Conservation (phyloP, 2,797 vertebrate genomes). For the Phaenicophaeus curvirostris region DNA sequence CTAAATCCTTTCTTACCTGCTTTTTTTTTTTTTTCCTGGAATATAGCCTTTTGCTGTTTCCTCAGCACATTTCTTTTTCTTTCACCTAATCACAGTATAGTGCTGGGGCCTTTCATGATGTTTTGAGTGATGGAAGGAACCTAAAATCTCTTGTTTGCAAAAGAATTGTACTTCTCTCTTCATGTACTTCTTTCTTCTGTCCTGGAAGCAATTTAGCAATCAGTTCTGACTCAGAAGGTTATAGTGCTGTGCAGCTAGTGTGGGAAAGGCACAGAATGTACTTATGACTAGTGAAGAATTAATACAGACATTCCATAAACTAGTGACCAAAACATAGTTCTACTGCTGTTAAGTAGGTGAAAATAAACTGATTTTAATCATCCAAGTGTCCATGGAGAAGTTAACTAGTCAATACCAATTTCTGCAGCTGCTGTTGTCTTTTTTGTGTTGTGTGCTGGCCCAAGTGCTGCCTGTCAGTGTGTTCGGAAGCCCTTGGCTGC, state of each 20-base stretch:
- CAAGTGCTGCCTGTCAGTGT: fast-evolving
- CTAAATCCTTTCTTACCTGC: not conserved
- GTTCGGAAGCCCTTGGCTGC: not conserved
- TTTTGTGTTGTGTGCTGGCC: fast-evolving
- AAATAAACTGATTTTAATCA: not conserved
- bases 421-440: not conserved
- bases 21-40: not conserved
- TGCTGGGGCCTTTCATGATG: not conserved
- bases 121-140: not conserved
- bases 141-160: not conserved
- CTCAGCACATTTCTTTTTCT: not conserved
- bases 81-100: not conserved
- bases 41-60: not conserved
- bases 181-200: not conserved
- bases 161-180: not conserved
- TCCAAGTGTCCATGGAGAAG: not conserved
- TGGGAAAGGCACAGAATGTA: not conserved
- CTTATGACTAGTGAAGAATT: not conserved
- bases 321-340: not conserved
- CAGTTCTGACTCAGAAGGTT: not conserved
- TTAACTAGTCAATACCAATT: not conserved
- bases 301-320: not conserved
- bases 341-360: not conserved
- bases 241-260: not conserved
- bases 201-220: not conserved